These are phyloP conservation scores for Acridotheres tristis DNA, from an alignment of 2,797 vertebrate species.

Conservation along the genomic window DNA sequence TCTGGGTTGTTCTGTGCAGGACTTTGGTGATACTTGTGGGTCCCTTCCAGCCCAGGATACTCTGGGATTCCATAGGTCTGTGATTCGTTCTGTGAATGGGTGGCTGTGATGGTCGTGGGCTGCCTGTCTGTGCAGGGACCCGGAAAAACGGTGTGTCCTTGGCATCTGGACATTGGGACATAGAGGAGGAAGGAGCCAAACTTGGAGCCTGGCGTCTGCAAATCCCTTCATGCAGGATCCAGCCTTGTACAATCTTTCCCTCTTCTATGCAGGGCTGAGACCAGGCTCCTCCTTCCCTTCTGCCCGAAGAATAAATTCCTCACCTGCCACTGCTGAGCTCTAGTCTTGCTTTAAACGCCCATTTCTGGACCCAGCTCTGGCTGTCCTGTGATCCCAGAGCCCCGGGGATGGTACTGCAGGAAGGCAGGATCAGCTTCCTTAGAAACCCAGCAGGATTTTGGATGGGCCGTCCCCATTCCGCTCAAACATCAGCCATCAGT, in stretches of 20 bases:
- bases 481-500: accelerated
- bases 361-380: background rate
- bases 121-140: background rate
- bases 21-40: accelerated
- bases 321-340: background rate
- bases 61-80: accelerated
- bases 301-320: background rate
- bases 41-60: background rate
- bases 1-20: background rate
- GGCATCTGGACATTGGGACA: accelerated
- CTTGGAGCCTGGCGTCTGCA: background rate
- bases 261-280: accelerated
- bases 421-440: accelerated
- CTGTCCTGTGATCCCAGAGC: accelerated
- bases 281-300: background rate
- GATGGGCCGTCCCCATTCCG: accelerated
- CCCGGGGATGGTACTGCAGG: background rate
- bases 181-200: background rate
- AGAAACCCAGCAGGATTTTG: background rate
- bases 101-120: accelerated
- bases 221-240: accelerated
- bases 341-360: background rate
- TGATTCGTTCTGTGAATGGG: accelerated
- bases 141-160: accelerated
- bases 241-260: accelerated